Evolutionary conservation across 2,113 vertebrate genomes (phyloP).

Genomic region (Triplophysa tibetana): DNA sequence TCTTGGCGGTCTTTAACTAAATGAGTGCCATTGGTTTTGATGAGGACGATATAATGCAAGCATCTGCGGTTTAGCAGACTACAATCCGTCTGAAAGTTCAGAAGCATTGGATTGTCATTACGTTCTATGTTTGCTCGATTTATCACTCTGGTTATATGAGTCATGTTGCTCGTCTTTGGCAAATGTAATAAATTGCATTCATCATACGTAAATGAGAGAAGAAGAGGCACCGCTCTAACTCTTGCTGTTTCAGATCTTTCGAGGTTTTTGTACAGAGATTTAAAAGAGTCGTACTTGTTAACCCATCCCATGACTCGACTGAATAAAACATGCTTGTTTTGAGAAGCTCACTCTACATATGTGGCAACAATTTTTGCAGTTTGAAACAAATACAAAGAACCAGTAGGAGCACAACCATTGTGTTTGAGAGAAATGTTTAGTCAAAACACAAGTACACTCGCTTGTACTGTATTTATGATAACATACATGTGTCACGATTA

Average conservation of each 20-base stretch:
- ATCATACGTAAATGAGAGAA: slow-evolving; percentile 1
- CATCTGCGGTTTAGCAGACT: slow-evolving; percentile 17
- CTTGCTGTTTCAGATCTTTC: slow-evolving; percentile 5
- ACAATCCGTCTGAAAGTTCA: not conserved
- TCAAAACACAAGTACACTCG: too few relatives aligned
- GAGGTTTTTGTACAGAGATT: slow-evolving; percentile 39
- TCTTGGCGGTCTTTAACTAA: not conserved
- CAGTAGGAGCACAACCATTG: too few relatives aligned
- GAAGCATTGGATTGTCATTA: slow-evolving; percentile 28
- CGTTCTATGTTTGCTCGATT: slow-evolving; percentile 17
- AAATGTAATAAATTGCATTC: slow-evolving; percentile 1
- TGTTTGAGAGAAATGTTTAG: too few relatives aligned
- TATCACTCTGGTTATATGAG: slow-evolving; percentile 28
- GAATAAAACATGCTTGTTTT: slow-evolving; percentile 42
- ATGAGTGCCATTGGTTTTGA: not conserved
- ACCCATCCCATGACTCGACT: slow-evolving; percentile 4
- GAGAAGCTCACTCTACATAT: too few relatives aligned
- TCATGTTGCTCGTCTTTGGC: slow-evolving; percentile 31
- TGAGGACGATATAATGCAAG: slow-evolving; percentile 11
- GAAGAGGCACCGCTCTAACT: not conserved
- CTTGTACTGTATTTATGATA: too few relatives aligned
- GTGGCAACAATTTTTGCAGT: too few relatives aligned
- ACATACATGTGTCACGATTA: too few relatives aligned
- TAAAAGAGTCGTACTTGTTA: slow-evolving; percentile 48
- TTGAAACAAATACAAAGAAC: too few relatives aligned